A percentile compares a stretch with the other conserved stretches of the same genome.
Conservation (phyloP, 1,140 invertebrate species). For the Diprion similis region DNA sequence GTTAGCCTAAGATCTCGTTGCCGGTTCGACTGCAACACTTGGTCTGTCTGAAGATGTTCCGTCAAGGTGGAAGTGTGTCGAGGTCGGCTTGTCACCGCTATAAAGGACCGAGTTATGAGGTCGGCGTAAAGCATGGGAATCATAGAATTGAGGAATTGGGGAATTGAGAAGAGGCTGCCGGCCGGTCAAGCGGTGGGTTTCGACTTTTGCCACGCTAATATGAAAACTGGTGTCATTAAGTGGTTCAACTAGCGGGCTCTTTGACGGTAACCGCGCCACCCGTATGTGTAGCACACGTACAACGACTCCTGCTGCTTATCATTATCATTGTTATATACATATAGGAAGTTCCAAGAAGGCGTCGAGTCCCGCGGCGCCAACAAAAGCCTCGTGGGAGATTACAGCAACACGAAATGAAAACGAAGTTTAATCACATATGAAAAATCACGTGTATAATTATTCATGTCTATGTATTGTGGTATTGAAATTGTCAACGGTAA, state of each 20-base stretch:
- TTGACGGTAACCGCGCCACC: constrained; percentile 48
- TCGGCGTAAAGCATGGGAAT: neutral
- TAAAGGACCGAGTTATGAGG: too few relatives aligned
- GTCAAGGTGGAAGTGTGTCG: neutral
- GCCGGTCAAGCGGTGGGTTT: neutral
- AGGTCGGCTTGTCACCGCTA: neutral
- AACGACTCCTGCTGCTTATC: neutral
- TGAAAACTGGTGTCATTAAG: constrained; percentile 55
- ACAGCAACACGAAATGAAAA: neutral
- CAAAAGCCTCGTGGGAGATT: neutral
- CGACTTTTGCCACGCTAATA: constrained; percentile 55
- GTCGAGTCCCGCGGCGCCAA: neutral
- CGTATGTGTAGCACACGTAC: neutral
- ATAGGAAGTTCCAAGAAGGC: neutral
- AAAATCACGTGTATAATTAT: too few relatives aligned
- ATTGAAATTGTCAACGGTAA: too few relatives aligned
- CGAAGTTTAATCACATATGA: too few relatives aligned
- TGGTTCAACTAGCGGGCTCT: constrained; percentile 55
- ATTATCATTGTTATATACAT: neutral
- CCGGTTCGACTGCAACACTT: too few relatives aligned
- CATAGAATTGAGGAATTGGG: neutral
- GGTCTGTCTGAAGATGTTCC: too few relatives aligned
- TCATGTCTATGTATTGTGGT: too few relatives aligned
- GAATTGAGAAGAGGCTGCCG: neutral
- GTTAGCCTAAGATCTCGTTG: too few relatives aligned